Evolutionary conservation across 2,797 vertebrate species (phyloP).

Genomic region (Mormyrus hasselquistii): DNA sequence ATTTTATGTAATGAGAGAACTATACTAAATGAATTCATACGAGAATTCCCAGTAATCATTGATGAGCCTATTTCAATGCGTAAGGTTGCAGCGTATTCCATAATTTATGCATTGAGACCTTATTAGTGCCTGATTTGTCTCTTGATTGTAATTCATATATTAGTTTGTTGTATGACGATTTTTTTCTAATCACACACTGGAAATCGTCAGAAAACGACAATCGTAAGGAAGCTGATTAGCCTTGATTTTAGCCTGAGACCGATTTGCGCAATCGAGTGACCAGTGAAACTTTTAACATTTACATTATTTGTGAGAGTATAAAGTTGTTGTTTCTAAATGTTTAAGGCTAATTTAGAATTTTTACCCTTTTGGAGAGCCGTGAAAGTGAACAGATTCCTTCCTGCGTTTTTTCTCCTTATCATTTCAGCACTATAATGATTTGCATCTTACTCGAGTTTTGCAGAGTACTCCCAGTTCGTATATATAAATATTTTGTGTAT

Average conservation of each 20-base stretch:
- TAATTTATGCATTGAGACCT: background rate
- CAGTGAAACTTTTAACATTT: background rate
- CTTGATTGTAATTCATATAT: background rate
- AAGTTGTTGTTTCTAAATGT: background rate
- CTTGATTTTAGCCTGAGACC: background rate
- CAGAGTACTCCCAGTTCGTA: background rate
- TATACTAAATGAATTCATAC: background rate
- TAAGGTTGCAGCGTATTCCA: background rate
- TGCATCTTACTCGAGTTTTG: background rate
- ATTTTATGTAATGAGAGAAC: background rate
- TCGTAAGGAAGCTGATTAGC: background rate
- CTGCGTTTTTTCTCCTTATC: background rate
- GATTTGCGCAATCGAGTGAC: background rate
- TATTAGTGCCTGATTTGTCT: background rate
- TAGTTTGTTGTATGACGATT: background rate
- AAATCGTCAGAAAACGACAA: background rate
- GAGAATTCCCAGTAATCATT: background rate
- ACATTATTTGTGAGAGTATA: background rate
- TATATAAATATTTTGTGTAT: background rate
- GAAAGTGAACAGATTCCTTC: background rate
- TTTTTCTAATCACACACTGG: background rate
- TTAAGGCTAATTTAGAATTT: background rate
- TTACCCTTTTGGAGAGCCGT: background rate
- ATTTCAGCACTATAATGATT: background rate
- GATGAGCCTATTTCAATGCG: background rate